A percentile compares a stretch with the other conserved stretches of the same genome.
These are phyloP conservation scores for Xerus rutilus DNA, from an alignment of 2,797 vertebrate species.

Conservation along the genomic window DNA sequence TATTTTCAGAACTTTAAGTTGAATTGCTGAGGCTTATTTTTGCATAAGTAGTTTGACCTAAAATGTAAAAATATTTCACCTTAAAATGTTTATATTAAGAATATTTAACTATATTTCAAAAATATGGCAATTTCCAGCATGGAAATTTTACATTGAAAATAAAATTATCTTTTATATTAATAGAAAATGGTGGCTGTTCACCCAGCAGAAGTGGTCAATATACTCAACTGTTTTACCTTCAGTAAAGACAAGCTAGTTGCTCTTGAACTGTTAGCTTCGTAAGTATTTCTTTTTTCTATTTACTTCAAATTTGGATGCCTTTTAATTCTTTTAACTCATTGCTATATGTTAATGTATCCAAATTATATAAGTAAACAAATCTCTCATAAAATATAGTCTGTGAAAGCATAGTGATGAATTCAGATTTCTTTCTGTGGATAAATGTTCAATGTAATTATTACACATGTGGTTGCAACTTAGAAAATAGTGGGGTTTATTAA, in stretches of 20 bases:
- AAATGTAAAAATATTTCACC: conserved; percentile 1
- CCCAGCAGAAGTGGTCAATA: conserved; percentile 97
- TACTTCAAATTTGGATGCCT: not conserved
- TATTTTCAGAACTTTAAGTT: not conserved
- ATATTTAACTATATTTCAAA: not conserved
- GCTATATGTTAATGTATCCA: not conserved
- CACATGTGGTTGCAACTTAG: not conserved
- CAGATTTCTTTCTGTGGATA: not conserved
- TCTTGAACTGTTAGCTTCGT: conserved; percentile 97
- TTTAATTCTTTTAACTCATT: not conserved
- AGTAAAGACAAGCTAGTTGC: conserved; percentile 97
- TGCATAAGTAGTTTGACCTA: not conserved
- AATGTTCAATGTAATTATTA: not conserved
- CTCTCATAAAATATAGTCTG: not conserved
- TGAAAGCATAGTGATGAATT: not conserved
- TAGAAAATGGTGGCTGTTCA: conserved; percentile 99
- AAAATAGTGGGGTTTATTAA: not conserved
- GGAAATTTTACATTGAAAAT: conserved; percentile 9
- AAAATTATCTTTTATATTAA: conserved; percentile 72
- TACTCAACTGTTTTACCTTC: conserved; percentile 98
- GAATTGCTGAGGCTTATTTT: not conserved
- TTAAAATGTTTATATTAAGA: not conserved
- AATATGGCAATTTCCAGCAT: not conserved
- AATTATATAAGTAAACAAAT: not conserved
- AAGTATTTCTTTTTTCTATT: conserved; percentile 87